Evolutionary conservation across 2,888 invertebrate genomes (phyloP), one percentile per base, ranked within the genome.

Genomic region (Lithosia quadra): DNA sequence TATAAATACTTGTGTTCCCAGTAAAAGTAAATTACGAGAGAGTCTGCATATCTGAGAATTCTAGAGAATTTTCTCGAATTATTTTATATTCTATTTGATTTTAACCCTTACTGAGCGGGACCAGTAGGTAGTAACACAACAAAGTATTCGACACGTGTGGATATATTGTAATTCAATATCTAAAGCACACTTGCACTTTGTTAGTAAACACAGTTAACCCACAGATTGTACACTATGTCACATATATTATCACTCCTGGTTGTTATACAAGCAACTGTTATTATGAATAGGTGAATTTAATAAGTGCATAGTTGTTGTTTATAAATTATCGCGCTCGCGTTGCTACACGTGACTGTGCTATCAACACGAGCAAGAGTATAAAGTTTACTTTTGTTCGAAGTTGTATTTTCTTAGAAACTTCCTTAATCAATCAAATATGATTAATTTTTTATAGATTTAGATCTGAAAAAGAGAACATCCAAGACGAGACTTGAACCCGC

Each of bases 301-400:
- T 21, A 55, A 60, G 18, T 39, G 39, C 60, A 60, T 39, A 24
- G 9, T 60, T 24, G 18, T 60, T 60, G 11, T 60, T 60, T 24
- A 39, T 36, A 39, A n/a, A 60, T 39, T 28, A 49, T 28, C n/a
- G 11, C 43, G 11, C 62, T 21, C 28, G 28, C 28, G 49, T n/a
- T 62, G 43, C 28, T 8, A 49, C 49, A 49, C 61, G 43, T 62
- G 61, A 62, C 61, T 49, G 5, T 18, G n/a, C 22, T 60, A 60
- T 60, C 60, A 36, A 9, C 15, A 60, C n/a, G 59, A 36, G 18
- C 18, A 8, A 53, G 7, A 57, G 49, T 62, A 53, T 9, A 53
- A 10, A 39, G 49, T 33, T 53, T 53, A 63, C 62, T 53, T 10
- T 33, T 53, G 63, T 55, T 22, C 24, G 36, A 64, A 56, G 39